Percentiles rank a stretch among this genome's conserved stretches.
Conservation (phyloP, 2,113 vertebrate genomes). For the Cavia aperea region DNA sequence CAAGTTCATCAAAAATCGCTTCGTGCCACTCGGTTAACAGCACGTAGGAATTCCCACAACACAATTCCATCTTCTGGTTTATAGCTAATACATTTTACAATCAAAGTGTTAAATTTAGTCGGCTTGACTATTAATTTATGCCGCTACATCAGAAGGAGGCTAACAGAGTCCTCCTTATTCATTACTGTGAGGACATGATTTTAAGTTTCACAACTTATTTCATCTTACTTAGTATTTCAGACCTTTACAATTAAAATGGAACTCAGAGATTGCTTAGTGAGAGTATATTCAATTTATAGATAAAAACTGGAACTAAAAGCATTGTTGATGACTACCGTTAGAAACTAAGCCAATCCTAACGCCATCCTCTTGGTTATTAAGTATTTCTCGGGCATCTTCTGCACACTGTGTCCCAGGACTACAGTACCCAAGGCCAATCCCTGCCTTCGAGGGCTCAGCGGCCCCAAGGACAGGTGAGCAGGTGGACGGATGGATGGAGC, state of each 20-base stretch:
- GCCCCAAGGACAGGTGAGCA: not conserved
- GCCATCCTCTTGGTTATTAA: not conserved
- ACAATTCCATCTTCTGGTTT: not conserved
- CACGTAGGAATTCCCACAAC: not conserved
- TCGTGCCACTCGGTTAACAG: not conserved
- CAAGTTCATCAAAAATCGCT: not conserved
- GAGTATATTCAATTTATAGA: not conserved
- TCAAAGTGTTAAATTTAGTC: not conserved
- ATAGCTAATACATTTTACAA: not conserved
- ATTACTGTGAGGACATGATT: not conserved
- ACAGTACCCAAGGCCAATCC: fast-evolving
- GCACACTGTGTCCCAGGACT: not conserved
- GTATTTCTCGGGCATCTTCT: not conserved
- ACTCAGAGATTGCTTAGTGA: not conserved
- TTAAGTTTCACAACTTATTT: not conserved
- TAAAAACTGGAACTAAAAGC: not conserved
- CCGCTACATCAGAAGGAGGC: not conserved
- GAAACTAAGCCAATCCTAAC: not conserved
- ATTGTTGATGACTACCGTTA: not conserved
- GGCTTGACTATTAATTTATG: not conserved
- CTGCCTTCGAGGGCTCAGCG: not conserved
- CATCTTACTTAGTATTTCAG: not conserved
- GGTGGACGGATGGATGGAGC: no score
- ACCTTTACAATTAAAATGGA: not conserved
- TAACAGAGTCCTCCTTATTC: not conserved